Percentiles rank a stretch among this genome's conserved stretches.
phyloP scores from a whole-genome alignment of 2,888 invertebrate genomes.

The Drosophila longiperda region DNA sequence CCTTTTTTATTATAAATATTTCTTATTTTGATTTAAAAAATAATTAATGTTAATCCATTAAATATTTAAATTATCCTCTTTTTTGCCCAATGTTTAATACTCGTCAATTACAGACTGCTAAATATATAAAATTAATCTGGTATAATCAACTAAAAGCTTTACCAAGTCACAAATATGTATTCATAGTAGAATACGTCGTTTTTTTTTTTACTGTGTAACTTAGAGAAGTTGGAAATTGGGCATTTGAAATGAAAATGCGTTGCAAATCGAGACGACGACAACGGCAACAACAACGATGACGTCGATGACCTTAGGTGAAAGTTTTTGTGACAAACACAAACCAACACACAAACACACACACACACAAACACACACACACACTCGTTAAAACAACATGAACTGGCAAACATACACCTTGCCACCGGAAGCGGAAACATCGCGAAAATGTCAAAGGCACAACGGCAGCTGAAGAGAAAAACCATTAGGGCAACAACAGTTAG shows the following conservation, averaged over 20 bases:
- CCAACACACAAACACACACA: slow-evolving; percentile 28
- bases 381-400: slow-evolving; percentile 34
- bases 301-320: slow-evolving; percentile 50
- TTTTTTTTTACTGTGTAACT: not conserved
- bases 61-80: not conserved
- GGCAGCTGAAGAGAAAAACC: slow-evolving; percentile 55
- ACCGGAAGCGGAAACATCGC: slow-evolving; percentile 76
- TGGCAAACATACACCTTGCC: slow-evolving; percentile 51
- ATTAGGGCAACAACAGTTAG: slow-evolving; percentile 68
- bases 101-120: not conserved
- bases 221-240: not conserved
- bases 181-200: not conserved
- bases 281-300: slow-evolving; percentile 34
- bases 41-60: not conserved
- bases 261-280: slow-evolving; percentile 57
- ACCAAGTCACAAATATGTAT: not conserved
- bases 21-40: no score
- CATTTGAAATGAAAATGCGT: slow-evolving; percentile 33
- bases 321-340: slow-evolving; percentile 42
- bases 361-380: slow-evolving; percentile 30
- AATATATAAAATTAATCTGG: not conserved
- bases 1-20: no score
- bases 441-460: slow-evolving; percentile 74
- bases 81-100: not conserved
- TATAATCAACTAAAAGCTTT: rapidly evolving